A percentile compares a stretch with the other conserved stretches of the same genome.
These are phyloP conservation scores for Tupaia chinensis DNA, from an alignment of 2,113 vertebrate species.

Conservation along the genomic window DNA sequence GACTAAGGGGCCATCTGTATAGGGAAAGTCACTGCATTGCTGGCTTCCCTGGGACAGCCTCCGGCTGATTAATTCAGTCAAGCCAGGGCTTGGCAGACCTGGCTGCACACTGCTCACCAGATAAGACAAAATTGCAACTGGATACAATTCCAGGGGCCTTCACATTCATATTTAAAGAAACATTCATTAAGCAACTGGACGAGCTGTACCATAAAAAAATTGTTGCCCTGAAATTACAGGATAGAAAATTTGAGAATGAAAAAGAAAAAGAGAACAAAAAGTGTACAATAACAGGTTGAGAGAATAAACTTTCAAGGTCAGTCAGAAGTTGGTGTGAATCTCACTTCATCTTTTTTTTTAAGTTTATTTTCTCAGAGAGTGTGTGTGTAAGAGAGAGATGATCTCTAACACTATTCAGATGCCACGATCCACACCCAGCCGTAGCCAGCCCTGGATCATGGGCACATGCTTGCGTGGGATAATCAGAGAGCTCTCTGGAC, in stretches of 20 bases:
- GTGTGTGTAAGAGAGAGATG: too few species aligned
- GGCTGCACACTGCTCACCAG: neutral
- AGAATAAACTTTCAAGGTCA: neutral
- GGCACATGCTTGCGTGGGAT: too few species aligned
- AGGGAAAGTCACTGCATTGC: slow-evolving; percentile 53
- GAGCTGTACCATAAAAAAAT: neutral
- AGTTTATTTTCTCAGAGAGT: too few species aligned
- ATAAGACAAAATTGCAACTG: slow-evolving; percentile 22
- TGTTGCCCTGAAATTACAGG: neutral
- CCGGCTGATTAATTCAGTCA: slow-evolving; percentile 48
- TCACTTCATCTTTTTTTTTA: neutral
- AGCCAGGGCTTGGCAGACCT: slow-evolving; percentile 43
- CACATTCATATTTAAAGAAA: slow-evolving; percentile 47
- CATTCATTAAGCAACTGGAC: neutral
- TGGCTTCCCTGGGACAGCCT: slow-evolving; percentile 68
- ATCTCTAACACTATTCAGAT: too few species aligned
- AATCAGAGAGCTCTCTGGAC: too few species aligned
- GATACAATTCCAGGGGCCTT: neutral
- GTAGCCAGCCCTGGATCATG: too few species aligned
- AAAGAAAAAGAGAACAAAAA: neutral
- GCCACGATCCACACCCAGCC: too few species aligned
- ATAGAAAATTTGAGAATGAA: neutral
- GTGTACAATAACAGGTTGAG: neutral
- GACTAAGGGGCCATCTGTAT: slow-evolving; percentile 66
- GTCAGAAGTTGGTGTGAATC: neutral